These are phyloP conservation scores for Gymnoscelis rufifasciata DNA, from an alignment of 2,888 invertebrate genomes.

Conservation along the genomic window DNA sequence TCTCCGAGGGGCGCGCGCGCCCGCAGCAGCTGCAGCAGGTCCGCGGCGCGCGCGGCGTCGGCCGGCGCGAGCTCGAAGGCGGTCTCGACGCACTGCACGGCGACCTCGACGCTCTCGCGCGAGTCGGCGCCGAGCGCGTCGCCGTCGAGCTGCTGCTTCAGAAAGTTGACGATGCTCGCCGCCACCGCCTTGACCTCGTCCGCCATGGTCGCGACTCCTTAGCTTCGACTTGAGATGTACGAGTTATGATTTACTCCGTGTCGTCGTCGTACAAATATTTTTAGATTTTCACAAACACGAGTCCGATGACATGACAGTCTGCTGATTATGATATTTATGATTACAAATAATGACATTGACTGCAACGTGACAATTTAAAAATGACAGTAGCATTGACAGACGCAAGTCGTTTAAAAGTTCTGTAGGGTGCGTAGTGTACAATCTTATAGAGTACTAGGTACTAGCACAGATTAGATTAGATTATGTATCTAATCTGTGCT, in stretches of 20 bases:
- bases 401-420: no score
- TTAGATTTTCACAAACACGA: slow-evolving; percentile 4
- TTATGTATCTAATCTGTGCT: no score
- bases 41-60: slow-evolving; percentile 56
- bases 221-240: neutral
- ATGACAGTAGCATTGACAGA: neutral
- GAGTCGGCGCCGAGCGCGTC: slow-evolving; percentile 61
- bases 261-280: slow-evolving; percentile 2
- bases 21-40: slow-evolving; percentile 55
- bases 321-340: neutral
- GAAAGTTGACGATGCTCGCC: slow-evolving; percentile 78
- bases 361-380: neutral
- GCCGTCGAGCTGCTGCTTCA: slow-evolving; percentile 77
- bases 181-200: slow-evolving; percentile 67
- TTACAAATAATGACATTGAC: neutral
- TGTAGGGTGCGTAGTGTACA: no score
- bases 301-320: neutral
- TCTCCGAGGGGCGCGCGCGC: slow-evolving; percentile 44
- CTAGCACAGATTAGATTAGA: no score
- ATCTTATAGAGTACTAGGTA: no score
- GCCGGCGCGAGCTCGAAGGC: slow-evolving; percentile 86
- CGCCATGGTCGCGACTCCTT: slow-evolving; percentile 43
- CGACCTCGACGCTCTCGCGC: slow-evolving; percentile 93
- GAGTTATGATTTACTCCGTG: neutral
- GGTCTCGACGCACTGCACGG: slow-evolving; percentile 95